These are phyloP conservation scores for Tachycineta bicolor DNA, from an alignment of 2,113 vertebrate genomes.

Conservation along the genomic window DNA sequence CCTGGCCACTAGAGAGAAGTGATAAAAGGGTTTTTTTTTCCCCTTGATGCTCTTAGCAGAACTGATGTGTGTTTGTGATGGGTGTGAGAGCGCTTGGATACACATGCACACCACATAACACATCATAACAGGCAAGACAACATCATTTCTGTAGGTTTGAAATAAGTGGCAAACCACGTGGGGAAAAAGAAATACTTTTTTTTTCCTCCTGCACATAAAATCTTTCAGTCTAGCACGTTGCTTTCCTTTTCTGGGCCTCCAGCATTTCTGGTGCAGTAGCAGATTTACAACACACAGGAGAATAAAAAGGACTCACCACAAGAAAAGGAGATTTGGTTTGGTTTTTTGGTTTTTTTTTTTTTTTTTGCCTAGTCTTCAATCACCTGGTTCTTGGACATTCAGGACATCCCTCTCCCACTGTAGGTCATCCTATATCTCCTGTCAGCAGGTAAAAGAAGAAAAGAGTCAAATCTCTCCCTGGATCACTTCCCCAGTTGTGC, in stretches of 20 bases:
- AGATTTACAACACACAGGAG: neutral
- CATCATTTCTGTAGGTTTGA: neutral
- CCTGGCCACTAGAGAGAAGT: neutral
- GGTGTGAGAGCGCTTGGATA: neutral
- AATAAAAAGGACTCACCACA: neutral
- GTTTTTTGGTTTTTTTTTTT: accelerated
- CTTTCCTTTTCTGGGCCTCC: neutral
- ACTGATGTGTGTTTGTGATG: neutral
- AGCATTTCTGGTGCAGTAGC: neutral
- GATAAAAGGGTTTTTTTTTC: neutral
- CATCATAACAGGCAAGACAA: neutral
- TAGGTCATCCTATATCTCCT: neutral
- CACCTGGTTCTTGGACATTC: neutral
- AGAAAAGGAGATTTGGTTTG: neutral
- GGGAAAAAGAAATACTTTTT: neutral
- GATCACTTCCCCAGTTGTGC: neutral
- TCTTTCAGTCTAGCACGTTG: neutral
- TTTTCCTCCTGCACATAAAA: neutral
- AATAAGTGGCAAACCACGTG: neutral
- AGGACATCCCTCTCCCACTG: neutral
- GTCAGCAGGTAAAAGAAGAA: neutral
- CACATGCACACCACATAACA: neutral
- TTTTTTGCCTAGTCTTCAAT: neutral
- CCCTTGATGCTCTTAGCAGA: neutral
- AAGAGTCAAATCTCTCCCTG: neutral